Evolutionary conservation across 2,888 invertebrate species (phyloP), one percentile per base, ranked within the genome.

Genomic region (Epinotia nisella): DNA sequence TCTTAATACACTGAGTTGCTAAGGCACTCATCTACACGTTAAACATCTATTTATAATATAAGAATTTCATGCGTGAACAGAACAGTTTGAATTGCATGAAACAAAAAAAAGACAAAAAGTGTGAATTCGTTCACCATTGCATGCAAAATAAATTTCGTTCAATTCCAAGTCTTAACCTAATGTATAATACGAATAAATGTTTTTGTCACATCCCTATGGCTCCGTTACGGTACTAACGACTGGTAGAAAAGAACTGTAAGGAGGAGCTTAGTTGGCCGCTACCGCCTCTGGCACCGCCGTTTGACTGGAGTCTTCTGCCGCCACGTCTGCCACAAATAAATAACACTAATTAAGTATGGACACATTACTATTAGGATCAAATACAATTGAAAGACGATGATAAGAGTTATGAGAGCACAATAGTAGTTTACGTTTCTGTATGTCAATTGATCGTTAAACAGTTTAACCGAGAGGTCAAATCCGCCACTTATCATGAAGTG

Each of bases 111-210:
- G 21, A 83, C 84, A 83, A 77, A 78, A 79, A 77, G 78, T 85
- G 81, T 85, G 84, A 87, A 87, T 85, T 89, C 89, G 87, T 90
- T 88, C 89, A 90, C 88, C 86, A 81, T 87, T 85, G 87, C 85
- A 87, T 85, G 89, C 87, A 87, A 90, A 90, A 88, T 84, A 87
- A 85, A 88, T 86, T 85, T 83, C 81, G 85, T 83, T 91, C 90
- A 90, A 91, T 91, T 92, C 91, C 91, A 88, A 90, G 88, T 87
- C 90, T 91, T 91, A 92, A 85, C 84, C 85, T 89, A 90, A 84
- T 87, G 87, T 90, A 87, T 90, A 89, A 90, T 93, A 92, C 85
- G 91, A 90, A 90, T 92, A 90, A 90, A 88, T 89, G 90, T 90
- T 85, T 80, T 86, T 86, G 84, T 90, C 88, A 89, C 90, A 88